These are phyloP conservation scores for Girardia tigrina DNA, from an alignment of 2,888 invertebrate species.

Conservation along the genomic window DNA sequence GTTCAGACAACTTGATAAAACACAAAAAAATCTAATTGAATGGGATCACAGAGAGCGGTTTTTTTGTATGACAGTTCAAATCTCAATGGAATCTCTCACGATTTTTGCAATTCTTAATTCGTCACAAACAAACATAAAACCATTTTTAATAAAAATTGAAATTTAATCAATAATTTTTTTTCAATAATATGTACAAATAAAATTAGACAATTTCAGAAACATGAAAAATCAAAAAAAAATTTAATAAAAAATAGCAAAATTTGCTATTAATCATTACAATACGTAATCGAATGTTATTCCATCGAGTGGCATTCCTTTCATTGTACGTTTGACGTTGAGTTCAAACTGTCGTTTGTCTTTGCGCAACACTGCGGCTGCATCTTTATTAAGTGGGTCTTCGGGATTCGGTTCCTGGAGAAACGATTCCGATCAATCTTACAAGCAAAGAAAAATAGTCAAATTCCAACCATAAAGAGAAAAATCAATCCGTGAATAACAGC, in stretches of 20 bases:
- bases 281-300: constrained; percentile 23
- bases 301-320: constrained; percentile 23
- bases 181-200: background rate
- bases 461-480: constrained; percentile 75
- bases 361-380: constrained; percentile 88
- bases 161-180: background rate
- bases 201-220: background rate
- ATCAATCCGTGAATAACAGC: constrained; percentile 92
- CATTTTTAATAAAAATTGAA: background rate
- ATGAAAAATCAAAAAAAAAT: constrained; percentile 3
- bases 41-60: too few species aligned
- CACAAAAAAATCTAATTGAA: too few species aligned
- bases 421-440: background rate
- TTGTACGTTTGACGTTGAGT: constrained; percentile 26
- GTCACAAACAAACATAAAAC: too few species aligned
- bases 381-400: constrained; percentile 92
- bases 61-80: too few species aligned
- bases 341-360: constrained; percentile 57
- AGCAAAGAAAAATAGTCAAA: constrained; percentile 36
- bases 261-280: constrained; percentile 21
- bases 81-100: too few species aligned
- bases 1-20: too few species aligned
- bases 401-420: constrained; percentile 73
- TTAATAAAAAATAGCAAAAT: background rate
- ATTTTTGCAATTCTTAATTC: too few species aligned